These are phyloP conservation scores for Paraplagusia blochii DNA, from an alignment of 2,113 vertebrate genomes.

Conservation along the genomic window DNA sequence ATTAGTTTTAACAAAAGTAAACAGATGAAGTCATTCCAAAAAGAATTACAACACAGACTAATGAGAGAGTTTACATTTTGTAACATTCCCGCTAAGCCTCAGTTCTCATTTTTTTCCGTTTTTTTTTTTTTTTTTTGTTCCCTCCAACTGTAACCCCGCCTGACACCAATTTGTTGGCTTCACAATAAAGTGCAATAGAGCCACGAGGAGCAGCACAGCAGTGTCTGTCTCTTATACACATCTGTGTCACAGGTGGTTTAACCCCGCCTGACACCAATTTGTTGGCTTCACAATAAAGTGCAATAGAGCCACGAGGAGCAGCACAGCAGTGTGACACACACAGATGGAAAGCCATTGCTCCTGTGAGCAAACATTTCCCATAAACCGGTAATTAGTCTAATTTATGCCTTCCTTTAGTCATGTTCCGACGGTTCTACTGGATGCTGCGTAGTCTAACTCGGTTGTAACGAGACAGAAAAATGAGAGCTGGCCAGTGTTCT, in stretches of 20 bases:
- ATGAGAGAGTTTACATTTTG: too few relatives aligned
- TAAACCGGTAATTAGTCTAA: slow-evolving; percentile 39
- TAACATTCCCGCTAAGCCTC: background rate
- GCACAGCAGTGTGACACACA: slow-evolving; percentile 15
- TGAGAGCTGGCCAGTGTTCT: slow-evolving; percentile 20
- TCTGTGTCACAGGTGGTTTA: too few relatives aligned
- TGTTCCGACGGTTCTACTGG: slow-evolving; percentile 44
- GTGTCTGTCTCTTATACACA: too few relatives aligned
- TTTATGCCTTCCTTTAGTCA: slow-evolving; percentile 39
- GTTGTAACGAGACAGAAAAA: slow-evolving; percentile 19
- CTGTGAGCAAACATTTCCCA: slow-evolving; percentile 41
- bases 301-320: slow-evolving; percentile 8
- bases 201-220: slow-evolving; percentile 14
- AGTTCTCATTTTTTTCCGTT: too few relatives aligned
- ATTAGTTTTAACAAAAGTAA: too few relatives aligned
- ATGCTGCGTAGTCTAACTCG: slow-evolving; percentile 25
- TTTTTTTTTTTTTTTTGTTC: slow-evolving; percentile 24
- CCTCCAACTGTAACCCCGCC: slow-evolving; percentile 28
- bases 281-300: slow-evolving; percentile 24
- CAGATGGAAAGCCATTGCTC: slow-evolving; percentile 35
- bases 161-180: slow-evolving; percentile 45
- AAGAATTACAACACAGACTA: too few relatives aligned
- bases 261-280: slow-evolving; percentile 54
- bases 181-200: slow-evolving; percentile 18
- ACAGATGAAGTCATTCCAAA: too few relatives aligned